Percentiles rank a stretch among this genome's conserved stretches.
These are phyloP conservation scores for Dufourea novaeangliae DNA, from an alignment of 1,140 invertebrate species.

Conservation along the genomic window DNA sequence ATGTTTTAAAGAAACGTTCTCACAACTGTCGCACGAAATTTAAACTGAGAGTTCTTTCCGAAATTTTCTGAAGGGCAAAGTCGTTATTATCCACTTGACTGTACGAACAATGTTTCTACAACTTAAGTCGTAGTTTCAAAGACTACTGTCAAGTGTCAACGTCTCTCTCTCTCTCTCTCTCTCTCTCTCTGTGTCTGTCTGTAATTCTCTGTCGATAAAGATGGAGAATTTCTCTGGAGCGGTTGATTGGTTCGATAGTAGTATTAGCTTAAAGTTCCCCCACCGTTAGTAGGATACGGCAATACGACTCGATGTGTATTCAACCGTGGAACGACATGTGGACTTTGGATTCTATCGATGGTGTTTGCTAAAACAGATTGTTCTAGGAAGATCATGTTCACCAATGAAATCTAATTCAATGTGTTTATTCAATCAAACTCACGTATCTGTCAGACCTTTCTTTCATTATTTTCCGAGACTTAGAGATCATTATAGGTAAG, in stretches of 20 bases:
- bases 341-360: slow-evolving; percentile 47
- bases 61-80: no score
- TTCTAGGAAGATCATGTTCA: slow-evolving; percentile 28
- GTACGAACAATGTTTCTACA: no score
- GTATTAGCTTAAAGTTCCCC: slow-evolving; percentile 16
- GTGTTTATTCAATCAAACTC: no score
- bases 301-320: slow-evolving; percentile 33
- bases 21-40: no score
- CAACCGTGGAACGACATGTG: slow-evolving; percentile 48
- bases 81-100: no score
- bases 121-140: not conserved
- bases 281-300: slow-evolving; percentile 1
- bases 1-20: no score
- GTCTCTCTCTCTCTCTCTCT: no score
- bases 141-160: not conserved
- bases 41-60: no score
- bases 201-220: not conserved
- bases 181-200: no score
- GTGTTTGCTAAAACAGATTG: slow-evolving; percentile 54
- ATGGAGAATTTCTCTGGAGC: not conserved
- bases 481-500: no score
- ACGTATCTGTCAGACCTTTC: no score
- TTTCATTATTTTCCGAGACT: no score
- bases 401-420: not conserved
- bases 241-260: slow-evolving; percentile 8